Percentiles rank a stretch among this genome's conserved stretches.
Evolutionary conservation across 2,113 vertebrate species (phyloP).

Genomic region (Protobothrops mucrosquamatus): DNA sequence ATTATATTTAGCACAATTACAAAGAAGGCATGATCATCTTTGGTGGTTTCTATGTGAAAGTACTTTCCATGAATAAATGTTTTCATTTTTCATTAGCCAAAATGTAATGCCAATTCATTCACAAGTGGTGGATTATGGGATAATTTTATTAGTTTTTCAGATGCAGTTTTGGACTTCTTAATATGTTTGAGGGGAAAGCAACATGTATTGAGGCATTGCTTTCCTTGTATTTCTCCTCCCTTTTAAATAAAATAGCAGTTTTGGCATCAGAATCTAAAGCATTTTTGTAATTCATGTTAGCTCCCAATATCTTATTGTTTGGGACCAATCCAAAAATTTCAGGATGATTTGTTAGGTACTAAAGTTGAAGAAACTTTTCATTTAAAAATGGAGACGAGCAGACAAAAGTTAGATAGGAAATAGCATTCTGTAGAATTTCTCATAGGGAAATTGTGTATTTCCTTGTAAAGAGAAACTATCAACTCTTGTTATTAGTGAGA

Average conservation of each 20-base stretch:
- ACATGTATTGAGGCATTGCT: background rate
- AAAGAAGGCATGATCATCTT: background rate
- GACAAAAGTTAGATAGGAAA: background rate
- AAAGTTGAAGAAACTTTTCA: background rate
- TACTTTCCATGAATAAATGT: background rate
- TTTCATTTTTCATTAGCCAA: background rate
- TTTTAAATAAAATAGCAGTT: background rate
- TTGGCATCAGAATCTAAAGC: background rate
- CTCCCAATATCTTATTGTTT: background rate
- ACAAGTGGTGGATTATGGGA: background rate
- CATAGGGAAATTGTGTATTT: background rate
- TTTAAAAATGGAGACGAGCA: background rate
- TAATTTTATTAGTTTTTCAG: background rate
- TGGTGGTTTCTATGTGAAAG: background rate
- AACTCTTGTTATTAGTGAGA: background rate
- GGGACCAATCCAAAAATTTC: background rate
- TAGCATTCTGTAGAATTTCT: slow-evolving; percentile 8
- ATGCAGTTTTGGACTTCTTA: background rate
- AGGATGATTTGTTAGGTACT: background rate
- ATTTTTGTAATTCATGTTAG: background rate
- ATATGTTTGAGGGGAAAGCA: background rate
- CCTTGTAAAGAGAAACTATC: background rate
- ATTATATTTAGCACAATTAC: slow-evolving; percentile 29
- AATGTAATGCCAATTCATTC: background rate
- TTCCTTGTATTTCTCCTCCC: background rate